Evolutionary conservation across 2,797 vertebrate genomes (phyloP).

Genomic region (Scolopax bukidnonensis): DNA sequence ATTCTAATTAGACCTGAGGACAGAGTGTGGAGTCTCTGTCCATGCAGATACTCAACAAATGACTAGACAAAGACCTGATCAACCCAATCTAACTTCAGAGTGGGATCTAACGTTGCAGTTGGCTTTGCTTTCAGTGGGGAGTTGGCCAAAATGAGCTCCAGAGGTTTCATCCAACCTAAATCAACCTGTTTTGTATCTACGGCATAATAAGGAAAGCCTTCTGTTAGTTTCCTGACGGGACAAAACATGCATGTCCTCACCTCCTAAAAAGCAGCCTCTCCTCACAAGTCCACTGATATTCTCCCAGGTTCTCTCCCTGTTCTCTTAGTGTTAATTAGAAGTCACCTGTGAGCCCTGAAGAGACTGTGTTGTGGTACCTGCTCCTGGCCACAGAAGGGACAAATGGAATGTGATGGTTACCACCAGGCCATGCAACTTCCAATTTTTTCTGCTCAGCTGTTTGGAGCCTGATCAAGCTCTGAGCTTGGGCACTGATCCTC

Average conservation of each 20-base stretch:
- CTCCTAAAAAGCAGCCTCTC: not conserved
- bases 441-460: not conserved
- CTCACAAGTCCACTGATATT: not conserved
- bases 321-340: not conserved
- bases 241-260: not conserved
- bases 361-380: not conserved
- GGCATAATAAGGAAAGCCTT: not conserved
- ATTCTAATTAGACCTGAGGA: not conserved
- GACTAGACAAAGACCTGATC: not conserved
- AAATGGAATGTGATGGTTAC: not conserved
- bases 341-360: not conserved
- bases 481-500: not conserved
- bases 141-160: not conserved
- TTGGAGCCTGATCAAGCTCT: not conserved
- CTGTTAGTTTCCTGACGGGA: not conserved
- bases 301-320: not conserved
- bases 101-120: accelerated
- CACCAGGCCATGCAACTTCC: not conserved
- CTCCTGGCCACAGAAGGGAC: not conserved
- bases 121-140: not conserved
- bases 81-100: not conserved
- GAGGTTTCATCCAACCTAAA: not conserved
- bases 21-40: not conserved
- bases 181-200: not conserved
- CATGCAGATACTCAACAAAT: not conserved